A percentile compares a stretch with the other conserved stretches of the same genome.
These are phyloP conservation scores for Lophura nycthemera DNA, from an alignment of 2,113 vertebrate species.

Conservation along the genomic window DNA sequence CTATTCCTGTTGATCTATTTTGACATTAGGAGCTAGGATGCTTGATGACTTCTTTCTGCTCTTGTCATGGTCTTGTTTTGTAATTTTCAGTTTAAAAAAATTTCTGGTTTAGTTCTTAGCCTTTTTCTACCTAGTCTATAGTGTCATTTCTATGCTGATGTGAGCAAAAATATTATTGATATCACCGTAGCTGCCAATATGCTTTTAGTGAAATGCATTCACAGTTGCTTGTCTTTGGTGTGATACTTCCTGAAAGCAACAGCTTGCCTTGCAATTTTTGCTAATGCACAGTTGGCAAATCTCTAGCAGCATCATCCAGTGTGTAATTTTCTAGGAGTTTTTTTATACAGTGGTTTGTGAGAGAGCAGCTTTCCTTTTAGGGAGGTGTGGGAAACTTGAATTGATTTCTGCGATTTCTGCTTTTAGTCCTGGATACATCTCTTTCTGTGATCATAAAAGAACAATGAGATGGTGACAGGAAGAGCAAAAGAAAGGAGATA, in stretches of 20 bases:
- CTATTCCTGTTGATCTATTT: rapidly evolving
- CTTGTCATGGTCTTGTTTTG: background rate
- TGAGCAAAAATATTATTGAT: background rate
- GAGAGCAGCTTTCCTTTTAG: background rate
- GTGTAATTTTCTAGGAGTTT: background rate
- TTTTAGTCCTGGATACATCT: background rate
- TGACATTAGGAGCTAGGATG: background rate
- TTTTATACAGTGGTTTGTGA: background rate
- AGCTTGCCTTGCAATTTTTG: constrained; percentile 16
- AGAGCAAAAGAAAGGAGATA: background rate
- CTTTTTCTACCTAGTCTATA: background rate
- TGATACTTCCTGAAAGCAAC: constrained; percentile 1
- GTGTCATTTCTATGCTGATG: background rate
- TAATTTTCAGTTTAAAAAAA: background rate
- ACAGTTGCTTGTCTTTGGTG: background rate
- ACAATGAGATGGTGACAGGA: background rate
- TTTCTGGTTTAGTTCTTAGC: background rate
- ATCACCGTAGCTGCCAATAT: constrained; percentile 12
- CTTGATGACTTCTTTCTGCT: background rate
- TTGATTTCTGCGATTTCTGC: background rate
- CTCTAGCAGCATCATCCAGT: background rate
- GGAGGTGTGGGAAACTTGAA: background rate
- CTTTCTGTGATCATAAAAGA: background rate
- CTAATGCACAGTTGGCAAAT: constrained; percentile 37
- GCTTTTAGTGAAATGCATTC: constrained; percentile 25